Conservation (phyloP, 2,888 invertebrate genomes). For the Cacoxenus indagator region DNA sequence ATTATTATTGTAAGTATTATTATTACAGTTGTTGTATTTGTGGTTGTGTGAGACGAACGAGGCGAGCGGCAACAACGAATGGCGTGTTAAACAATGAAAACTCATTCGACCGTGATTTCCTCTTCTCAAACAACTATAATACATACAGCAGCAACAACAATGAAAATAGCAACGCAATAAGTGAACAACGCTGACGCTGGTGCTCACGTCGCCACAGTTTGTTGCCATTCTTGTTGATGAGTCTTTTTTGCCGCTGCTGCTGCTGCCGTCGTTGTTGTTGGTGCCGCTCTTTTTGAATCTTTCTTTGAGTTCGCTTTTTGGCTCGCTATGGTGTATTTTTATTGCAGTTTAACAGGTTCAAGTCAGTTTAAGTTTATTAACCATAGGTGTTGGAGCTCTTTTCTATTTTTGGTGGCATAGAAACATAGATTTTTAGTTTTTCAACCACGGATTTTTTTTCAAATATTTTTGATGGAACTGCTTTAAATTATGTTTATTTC, state of each 20-base stretch:
- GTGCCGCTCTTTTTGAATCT: background rate
- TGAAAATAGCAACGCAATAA: background rate
- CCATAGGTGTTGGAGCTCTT: constrained; percentile 4
- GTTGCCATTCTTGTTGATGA: background rate
- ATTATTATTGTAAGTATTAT: no score
- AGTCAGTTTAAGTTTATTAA: constrained; percentile 12
- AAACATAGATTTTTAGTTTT: background rate
- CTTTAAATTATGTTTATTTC: constrained; percentile 9
- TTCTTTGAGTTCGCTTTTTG: background rate
- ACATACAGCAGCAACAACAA: constrained; percentile 28
- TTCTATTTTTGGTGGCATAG: background rate
- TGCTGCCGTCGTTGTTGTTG: background rate
- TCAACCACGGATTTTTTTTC: no score
- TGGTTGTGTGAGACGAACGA: no score
- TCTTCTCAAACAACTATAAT: constrained; percentile 37
- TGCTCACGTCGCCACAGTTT: background rate
- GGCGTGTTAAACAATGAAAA: constrained; percentile 37
- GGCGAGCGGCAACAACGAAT: no score
- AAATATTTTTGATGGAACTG: no score
- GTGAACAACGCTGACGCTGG: constrained; percentile 11
- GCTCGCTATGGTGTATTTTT: constrained; percentile 7
- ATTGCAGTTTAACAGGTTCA: constrained; percentile 12
- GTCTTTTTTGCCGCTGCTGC: background rate
- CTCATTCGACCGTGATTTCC: constrained; percentile 54
- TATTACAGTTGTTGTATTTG: no score